These are phyloP conservation scores for Byasa hedistus DNA, from an alignment of 2,888 invertebrate genomes.

Conservation along the genomic window DNA sequence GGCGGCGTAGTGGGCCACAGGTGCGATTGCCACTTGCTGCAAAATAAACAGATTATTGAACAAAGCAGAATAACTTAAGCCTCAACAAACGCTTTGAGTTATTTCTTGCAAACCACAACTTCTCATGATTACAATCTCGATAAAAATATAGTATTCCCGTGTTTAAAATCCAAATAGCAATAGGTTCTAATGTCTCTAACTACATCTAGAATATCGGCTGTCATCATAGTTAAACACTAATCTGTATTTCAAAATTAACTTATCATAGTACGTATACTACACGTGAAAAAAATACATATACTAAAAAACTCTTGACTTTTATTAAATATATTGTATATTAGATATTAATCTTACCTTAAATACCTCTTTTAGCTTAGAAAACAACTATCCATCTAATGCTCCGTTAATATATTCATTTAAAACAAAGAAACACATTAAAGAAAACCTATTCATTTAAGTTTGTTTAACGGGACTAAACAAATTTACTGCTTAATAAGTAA, in stretches of 20 bases:
- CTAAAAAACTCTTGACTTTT: no score
- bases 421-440: background rate
- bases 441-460: background rate
- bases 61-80: slow-evolving; percentile 1
- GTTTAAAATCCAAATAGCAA: background rate
- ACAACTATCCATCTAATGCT: no score
- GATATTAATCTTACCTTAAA: no score
- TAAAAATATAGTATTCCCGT: background rate
- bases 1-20: slow-evolving; percentile 64
- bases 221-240: no score
- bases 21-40: slow-evolving; percentile 40
- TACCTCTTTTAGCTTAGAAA: no score
- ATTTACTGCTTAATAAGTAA: slow-evolving; percentile 4
- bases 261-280: no score
- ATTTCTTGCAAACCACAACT: background rate
- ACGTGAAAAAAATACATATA: no score
- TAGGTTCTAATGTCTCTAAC: no score
- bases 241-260: no score
- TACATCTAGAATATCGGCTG: no score
- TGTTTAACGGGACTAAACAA: background rate
- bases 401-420: background rate
- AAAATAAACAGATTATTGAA: slow-evolving; percentile 22
- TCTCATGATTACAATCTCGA: background rate
- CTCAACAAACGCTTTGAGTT: background rate
- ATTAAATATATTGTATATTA: no score